Percentiles rank a stretch among this genome's conserved stretches.
Evolutionary conservation across 2,888 invertebrate species (phyloP).

Genomic region (Pocota personata): DNA sequence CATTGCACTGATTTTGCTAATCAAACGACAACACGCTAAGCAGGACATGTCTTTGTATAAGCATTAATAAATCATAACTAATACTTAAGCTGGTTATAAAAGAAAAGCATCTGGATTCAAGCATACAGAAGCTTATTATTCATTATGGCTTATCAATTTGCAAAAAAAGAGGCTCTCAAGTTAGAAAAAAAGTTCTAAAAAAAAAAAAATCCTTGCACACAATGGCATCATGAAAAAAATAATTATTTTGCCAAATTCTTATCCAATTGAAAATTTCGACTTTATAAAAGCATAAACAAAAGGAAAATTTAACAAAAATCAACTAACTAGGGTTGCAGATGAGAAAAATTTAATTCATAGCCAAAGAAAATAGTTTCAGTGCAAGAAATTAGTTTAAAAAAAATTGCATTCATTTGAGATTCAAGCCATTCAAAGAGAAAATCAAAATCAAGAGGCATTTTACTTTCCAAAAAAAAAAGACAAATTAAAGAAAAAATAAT

Average conservation of each 20-base stretch:
- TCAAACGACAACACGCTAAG: slow-evolving; percentile 61
- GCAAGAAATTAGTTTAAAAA: slow-evolving; percentile 50
- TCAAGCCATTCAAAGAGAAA: slow-evolving; percentile 60
- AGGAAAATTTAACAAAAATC: slow-evolving; percentile 17
- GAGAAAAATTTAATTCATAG: slow-evolving; percentile 46
- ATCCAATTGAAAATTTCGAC: slow-evolving; percentile 64
- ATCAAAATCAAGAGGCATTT: slow-evolving; percentile 42
- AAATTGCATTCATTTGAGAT: slow-evolving; percentile 59
- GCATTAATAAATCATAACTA: slow-evolving; percentile 45
- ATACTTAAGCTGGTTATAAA: slow-evolving; percentile 62
- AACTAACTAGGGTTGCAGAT: slow-evolving; percentile 65
- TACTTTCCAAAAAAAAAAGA: neutral
- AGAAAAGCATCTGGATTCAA: slow-evolving; percentile 65
- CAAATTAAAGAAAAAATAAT: slow-evolving; percentile 6
- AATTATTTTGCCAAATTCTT: slow-evolving; percentile 39
- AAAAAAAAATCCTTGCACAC: slow-evolving; percentile 72
- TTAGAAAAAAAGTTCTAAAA: slow-evolving; percentile 22
- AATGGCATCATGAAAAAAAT: slow-evolving; percentile 57
- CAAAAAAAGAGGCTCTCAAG: slow-evolving; percentile 52
- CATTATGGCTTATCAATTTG: slow-evolving; percentile 35
- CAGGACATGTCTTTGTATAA: slow-evolving; percentile 58
- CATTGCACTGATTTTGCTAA: slow-evolving; percentile 29
- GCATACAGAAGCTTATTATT: slow-evolving; percentile 64
- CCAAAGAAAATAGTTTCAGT: slow-evolving; percentile 60
- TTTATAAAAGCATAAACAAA: slow-evolving; percentile 53